phyloP scores from a whole-genome alignment of 2,797 vertebrate genomes.

The Margarornis squamiger region DNA sequence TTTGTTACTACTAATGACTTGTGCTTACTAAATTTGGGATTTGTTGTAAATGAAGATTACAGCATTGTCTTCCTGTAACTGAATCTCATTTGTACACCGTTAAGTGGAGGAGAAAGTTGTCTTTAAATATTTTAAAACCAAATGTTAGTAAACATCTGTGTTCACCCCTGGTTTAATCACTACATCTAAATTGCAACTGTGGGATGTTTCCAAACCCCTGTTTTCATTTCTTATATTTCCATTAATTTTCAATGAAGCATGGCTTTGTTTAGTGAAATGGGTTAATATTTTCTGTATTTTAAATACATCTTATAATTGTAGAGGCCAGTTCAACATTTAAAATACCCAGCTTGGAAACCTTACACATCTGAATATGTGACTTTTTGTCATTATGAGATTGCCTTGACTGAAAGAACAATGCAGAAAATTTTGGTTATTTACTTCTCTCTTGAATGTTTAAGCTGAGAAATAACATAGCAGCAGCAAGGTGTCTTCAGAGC shows the following conservation, averaged over 20 bases:
- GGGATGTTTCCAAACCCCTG: background rate
- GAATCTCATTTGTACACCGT: background rate
- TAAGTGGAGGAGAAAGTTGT: background rate
- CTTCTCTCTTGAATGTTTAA: background rate
- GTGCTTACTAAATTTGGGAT: background rate
- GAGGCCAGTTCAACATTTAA: background rate
- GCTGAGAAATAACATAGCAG: background rate
- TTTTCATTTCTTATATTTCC: background rate
- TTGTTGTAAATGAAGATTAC: background rate
- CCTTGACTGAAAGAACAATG: background rate
- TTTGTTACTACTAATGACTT: background rate
- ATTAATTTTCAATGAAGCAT: background rate
- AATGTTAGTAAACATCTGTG: background rate
- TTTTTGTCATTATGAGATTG: background rate
- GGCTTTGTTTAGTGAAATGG: background rate
- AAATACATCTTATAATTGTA: background rate
- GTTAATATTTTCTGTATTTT: background rate
- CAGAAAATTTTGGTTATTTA: background rate
- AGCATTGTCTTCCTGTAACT: background rate
- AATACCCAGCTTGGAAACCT: background rate
- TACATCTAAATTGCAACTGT: background rate
- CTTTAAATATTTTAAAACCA: background rate
- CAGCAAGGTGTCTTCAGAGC: background rate
- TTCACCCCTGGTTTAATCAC: background rate
- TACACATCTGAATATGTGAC: background rate